These are phyloP conservation scores for Orientallactaga bullata DNA, from an alignment of 2,113 vertebrate species.

Conservation along the genomic window DNA sequence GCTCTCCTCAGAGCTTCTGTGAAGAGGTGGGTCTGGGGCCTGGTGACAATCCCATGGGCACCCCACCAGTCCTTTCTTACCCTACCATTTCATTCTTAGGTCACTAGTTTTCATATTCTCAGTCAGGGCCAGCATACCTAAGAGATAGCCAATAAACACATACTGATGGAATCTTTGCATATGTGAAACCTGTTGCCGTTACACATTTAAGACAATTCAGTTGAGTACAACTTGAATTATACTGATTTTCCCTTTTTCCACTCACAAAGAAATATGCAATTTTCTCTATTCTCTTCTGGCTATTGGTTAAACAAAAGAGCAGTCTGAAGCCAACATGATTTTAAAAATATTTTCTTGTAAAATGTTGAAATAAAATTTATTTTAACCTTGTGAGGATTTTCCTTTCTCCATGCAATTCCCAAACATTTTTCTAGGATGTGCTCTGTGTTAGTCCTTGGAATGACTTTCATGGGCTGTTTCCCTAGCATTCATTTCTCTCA, in stretches of 20 bases:
- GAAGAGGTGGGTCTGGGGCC: not conserved
- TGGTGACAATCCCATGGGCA: not conserved
- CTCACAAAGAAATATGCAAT: not conserved
- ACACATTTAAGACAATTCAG: not conserved
- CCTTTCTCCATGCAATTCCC: not conserved
- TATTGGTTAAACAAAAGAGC: slow-evolving; percentile 41
- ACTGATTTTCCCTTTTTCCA: not conserved
- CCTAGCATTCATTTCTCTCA: not conserved
- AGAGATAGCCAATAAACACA: not conserved
- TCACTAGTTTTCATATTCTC: not conserved
- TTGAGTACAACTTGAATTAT: not conserved
- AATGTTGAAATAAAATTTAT: slow-evolving; percentile 2
- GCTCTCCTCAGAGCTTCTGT: not conserved
- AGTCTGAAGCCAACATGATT: not conserved
- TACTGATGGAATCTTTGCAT: not conserved
- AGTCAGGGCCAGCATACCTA: not conserved
- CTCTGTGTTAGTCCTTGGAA: not conserved
- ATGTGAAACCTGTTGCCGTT: not conserved
- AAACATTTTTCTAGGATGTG: not conserved
- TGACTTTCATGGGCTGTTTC: not conserved
- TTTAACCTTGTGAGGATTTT: not conserved
- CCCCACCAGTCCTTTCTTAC: not conserved
- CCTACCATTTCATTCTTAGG: not conserved
- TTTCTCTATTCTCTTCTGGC: slow-evolving; percentile 18
- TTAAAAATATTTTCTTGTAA: not conserved